Evolutionary conservation across 1,140 invertebrate genomes (phyloP), one percentile per base, ranked within the genome.

Genomic region (Glossosoma conforme): DNA sequence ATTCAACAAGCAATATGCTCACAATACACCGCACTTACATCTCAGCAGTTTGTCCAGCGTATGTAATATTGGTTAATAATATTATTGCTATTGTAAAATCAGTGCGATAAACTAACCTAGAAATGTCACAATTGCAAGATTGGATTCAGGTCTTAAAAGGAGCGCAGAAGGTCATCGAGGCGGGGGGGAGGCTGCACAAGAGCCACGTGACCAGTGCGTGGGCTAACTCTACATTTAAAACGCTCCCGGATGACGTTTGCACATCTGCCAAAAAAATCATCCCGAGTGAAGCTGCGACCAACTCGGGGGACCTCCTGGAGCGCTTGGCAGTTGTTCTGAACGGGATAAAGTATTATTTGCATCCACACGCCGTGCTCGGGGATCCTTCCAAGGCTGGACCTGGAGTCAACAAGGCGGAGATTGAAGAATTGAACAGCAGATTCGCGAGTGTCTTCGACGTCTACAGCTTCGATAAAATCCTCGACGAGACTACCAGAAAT

Each of bases 121-220:
- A 35, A 51, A 82, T 82, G 80, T 77, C 78, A 36, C 69, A 74
- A 54, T 62, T 70, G 60, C 76, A 76, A 61, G 83, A 86, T 64
- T 47, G 81, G 28, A 62, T 77, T 45, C 76, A 76, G 25, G 64
- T 86, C 51, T 62, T 85, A 52, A 75, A 75, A 58, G 83, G 83
- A 17, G 57, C 83, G 45, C 75, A 79, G 60, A 67, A 77, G 32
- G 78, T 87, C 45, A 62, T 74, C 38, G 74, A 80, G 58, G 77
- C 81, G 36, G 73, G 75, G 32, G 60, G 72, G 65, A 65, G 0
- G 63, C 65, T 18, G 53, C 58, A 38, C 57, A 61, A 13, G 61
- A 66, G 20, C 10, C 67, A 35, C 60, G 56, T 32, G 54, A 65
- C 15, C 60, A 49, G 13, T 62, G 2, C 42, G 44, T 46, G 55